Evolutionary conservation across 2,888 invertebrate species (phyloP).

Genomic region (Pseudococcus longispinus): DNA sequence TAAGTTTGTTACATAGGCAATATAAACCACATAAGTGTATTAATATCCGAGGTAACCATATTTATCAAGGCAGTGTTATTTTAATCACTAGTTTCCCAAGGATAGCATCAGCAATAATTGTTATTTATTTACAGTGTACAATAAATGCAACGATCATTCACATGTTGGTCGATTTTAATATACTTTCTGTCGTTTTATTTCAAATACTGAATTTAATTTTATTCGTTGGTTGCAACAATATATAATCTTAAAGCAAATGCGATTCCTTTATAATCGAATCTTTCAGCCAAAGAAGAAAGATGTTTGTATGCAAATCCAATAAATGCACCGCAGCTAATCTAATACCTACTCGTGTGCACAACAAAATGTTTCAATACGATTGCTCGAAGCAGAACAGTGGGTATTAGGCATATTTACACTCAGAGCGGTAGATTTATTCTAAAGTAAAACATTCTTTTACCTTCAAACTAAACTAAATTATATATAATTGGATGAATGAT

Average conservation of each 20-base stretch:
- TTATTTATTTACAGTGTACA: neutral
- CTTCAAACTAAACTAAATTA: neutral
- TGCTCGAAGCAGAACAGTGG: neutral
- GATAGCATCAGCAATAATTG: neutral
- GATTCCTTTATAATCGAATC: neutral
- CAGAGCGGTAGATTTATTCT: neutral
- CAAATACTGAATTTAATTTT: too few species aligned
- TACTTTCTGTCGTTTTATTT: too few species aligned
- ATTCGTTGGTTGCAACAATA: neutral
- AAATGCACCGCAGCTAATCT: neutral
- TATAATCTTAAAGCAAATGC: neutral
- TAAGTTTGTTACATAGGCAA: neutral
- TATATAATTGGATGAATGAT: neutral
- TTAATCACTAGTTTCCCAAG: neutral
- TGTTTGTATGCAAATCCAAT: neutral
- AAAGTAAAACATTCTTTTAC: conserved; percentile 39
- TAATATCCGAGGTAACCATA: neutral
- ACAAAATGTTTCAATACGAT: neutral
- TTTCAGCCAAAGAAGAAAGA: conserved; percentile 33
- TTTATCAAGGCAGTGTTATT: neutral
- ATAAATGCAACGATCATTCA: neutral
- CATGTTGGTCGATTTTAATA: neutral
- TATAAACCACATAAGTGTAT: neutral
- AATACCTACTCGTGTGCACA: neutral
- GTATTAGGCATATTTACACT: neutral